Evolutionary conservation across 92 coral and sea anemone genomes (phyloP).

Genomic region (Zoanthus sansibaricus): DNA sequence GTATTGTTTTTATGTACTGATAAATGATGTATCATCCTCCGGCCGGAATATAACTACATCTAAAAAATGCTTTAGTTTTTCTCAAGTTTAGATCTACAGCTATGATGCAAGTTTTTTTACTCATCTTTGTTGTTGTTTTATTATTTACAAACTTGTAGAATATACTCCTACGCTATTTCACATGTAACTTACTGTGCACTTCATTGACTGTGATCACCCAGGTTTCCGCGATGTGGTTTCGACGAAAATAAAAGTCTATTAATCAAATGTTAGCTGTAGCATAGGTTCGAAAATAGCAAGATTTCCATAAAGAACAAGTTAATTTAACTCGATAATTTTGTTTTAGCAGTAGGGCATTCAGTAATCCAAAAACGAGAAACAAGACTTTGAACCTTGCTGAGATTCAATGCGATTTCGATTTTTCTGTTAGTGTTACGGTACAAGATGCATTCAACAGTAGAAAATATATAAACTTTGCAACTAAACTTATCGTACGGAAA

Average conservation of each 20-base stretch:
- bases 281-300: background rate
- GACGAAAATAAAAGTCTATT: conserved; percentile 6
- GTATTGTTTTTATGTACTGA: background rate
- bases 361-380: background rate
- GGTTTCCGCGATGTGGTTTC: conserved; percentile 34
- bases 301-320: background rate
- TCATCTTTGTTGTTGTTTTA: background rate
- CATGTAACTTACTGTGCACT: background rate
- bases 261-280: background rate
- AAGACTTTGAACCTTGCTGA: background rate
- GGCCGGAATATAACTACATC: background rate
- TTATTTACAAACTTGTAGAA: conserved; percentile 31
- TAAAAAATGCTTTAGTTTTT: conserved; percentile 16
- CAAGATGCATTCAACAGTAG: no score
- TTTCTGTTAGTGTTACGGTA: no score
- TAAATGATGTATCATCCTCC: no score
- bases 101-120: background rate
- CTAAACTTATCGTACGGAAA: background rate
- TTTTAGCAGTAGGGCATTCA: background rate
- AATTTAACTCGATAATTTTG: background rate
- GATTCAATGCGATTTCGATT: no score
- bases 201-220: conserved; percentile 17
- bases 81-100: background rate
- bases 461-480: no score
- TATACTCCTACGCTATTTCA: conserved; percentile 20